phyloP scores from a whole-genome alignment of 2,797 vertebrate genomes.

The Hapalemur alaotrensis region DNA sequence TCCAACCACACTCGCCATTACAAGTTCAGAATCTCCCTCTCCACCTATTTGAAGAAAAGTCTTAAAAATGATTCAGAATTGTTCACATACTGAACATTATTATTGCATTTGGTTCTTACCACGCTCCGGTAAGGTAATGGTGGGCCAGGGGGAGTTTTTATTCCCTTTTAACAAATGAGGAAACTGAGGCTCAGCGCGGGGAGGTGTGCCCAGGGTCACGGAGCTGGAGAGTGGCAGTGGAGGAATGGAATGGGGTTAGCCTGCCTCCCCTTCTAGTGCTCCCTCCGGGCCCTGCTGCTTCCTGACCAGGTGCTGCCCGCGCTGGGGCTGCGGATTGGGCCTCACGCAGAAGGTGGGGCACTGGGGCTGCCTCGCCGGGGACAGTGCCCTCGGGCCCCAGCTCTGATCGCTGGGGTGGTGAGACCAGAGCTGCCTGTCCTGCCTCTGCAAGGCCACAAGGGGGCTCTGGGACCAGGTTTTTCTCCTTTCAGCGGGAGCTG shows the following conservation, averaged over 20 bases:
- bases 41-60: background rate
- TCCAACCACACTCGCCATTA: background rate
- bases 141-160: background rate
- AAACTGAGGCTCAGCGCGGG: background rate
- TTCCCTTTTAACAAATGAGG: background rate
- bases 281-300: no score
- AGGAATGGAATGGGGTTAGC: no score
- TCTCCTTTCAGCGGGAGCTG: background rate
- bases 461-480: slow-evolving; percentile 63
- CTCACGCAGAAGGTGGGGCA: background rate
- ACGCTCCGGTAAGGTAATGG: background rate
- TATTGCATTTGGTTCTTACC: background rate
- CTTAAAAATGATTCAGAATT: background rate
- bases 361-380: fast-evolving
- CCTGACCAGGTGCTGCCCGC: background rate
- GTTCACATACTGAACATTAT: no score
- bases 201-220: background rate
- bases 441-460: slow-evolving; percentile 42
- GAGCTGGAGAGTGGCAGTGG: background rate
- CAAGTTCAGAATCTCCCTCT: background rate
- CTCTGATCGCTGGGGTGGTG: background rate
- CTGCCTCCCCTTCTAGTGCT: background rate
- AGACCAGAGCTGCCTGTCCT: background rate
- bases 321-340: background rate
- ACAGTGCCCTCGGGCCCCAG: no score